Base-by-base conservation (phyloP, 2,113 vertebrate species). In the Phalacrocorax pelagicus region DNA sequence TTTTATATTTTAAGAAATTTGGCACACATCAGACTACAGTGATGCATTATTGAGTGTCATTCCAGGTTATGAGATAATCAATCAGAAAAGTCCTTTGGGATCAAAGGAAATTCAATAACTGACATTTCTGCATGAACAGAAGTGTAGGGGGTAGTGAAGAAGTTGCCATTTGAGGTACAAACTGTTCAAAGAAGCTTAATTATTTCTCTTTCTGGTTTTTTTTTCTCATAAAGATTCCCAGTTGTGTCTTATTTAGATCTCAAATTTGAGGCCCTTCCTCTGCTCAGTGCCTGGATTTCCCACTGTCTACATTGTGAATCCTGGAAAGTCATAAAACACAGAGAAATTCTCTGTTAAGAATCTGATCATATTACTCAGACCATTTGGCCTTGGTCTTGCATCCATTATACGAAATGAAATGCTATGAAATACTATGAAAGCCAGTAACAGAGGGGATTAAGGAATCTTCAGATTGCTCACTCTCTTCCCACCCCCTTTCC, bases 41-140 rank as follows among this genome's bases (percentile, higher is more conserved):
- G 24, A 89, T 90, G 78, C 85, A 94, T 97, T 96, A 94, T 97
- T 97, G 98, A 97, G 95, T 95, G 96, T 96, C 97, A 96, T 95
- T 95, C 92, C 85, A 95, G 93, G 91, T 96, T 97, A 95, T 70
- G 93, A 98, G 93, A 85, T 80, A 87, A 98, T 98, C 97, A 95
- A 96, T 96, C 88, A 94, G 72, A 94, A 94, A 87, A 84, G 67
- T 84, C 96, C 96, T 95, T 71, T 6, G 92, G 94, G 97, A 98
- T 97, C 97, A 98, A 97, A 98, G 87, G 22, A 95, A 97, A 92
- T 89, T 88, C 92, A 97, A 81, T 98, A 98, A 96, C 82, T 94
- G 94, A 94, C 90, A 95, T 94, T 97, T 97, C 74, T 88, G 23
- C 77, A 40, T 26, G 73, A 96, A 78, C 38, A 78, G 38, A 86